These are phyloP conservation scores for Chironomus tepperi DNA, from an alignment of 1,140 invertebrate species.

Conservation along the genomic window DNA sequence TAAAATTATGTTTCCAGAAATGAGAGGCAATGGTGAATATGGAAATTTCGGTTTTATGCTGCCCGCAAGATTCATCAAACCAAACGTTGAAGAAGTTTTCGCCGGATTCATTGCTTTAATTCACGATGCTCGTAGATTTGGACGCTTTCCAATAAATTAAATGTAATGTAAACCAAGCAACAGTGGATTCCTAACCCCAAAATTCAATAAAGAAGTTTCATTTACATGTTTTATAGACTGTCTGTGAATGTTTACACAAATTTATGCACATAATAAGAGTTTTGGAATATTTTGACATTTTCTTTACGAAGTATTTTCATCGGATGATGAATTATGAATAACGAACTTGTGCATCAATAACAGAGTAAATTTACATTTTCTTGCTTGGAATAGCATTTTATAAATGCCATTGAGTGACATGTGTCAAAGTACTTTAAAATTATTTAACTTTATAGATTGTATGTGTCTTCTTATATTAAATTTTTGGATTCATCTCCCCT, in stretches of 20 bases:
- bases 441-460: neutral
- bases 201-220: neutral
- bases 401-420: neutral
- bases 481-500: too few species aligned
- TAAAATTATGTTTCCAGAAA: constrained; percentile 32
- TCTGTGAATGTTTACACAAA: neutral
- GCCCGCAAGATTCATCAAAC: constrained; percentile 62
- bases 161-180: neutral
- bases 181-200: neutral
- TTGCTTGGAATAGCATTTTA: neutral
- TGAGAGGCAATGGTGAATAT: constrained; percentile 60
- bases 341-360: neutral
- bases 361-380: constrained; percentile 8
- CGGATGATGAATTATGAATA: constrained; percentile 8
- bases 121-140: constrained; percentile 41
- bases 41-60: constrained; percentile 57
- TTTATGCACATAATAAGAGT: neutral
- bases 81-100: constrained; percentile 60
- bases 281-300: too few species aligned
- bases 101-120: constrained; percentile 53
- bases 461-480: neutral
- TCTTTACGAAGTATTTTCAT: neutral
- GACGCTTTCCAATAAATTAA: neutral
- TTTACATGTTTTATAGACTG: neutral
- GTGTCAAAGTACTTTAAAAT: constrained; percentile 5